Conservation (phyloP, 2,888 invertebrate species). For the Stenoptilia bipunctidactyla region DNA sequence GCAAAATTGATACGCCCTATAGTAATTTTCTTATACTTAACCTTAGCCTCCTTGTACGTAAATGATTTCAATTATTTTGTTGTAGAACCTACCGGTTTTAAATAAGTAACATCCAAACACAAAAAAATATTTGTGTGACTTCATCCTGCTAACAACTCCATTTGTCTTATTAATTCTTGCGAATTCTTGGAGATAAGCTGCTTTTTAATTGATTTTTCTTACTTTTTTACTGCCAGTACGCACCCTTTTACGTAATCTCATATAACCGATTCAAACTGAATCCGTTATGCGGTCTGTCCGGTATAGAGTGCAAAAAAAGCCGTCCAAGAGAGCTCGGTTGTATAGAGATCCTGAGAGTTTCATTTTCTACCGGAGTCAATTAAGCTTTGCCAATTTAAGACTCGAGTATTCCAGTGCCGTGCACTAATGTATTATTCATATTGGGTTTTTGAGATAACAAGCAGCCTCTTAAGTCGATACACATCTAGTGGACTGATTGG, state of each 20-base stretch:
- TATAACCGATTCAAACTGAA: constrained; percentile 40
- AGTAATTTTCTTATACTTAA: too few species aligned
- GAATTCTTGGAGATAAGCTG: not conserved
- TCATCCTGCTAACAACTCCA: too few species aligned
- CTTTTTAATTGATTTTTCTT: constrained; percentile 4
- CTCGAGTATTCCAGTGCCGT: constrained; percentile 42
- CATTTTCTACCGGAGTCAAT: constrained; percentile 67
- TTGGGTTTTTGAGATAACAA: constrained; percentile 70
- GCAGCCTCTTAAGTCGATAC: constrained; percentile 61
- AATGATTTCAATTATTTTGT: too few species aligned
- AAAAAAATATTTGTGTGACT: too few species aligned
- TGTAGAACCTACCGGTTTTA: too few species aligned
- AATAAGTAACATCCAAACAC: too few species aligned
- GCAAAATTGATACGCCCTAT: too few species aligned
- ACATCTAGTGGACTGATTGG: constrained; percentile 65
- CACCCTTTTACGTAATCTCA: constrained; percentile 29
- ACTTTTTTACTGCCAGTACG: constrained; percentile 24
- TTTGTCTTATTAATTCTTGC: too few species aligned
- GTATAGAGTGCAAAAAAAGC: constrained; percentile 22
- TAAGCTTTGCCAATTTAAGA: constrained; percentile 66
- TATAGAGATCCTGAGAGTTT: constrained; percentile 28
- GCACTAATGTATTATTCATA: constrained; percentile 69
- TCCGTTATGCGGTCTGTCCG: constrained; percentile 26
- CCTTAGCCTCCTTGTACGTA: too few species aligned
- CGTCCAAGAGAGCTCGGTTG: constrained; percentile 19